Evolutionary conservation across 2,113 vertebrate species (phyloP).

Genomic region (Oenanthe oenanthe): DNA sequence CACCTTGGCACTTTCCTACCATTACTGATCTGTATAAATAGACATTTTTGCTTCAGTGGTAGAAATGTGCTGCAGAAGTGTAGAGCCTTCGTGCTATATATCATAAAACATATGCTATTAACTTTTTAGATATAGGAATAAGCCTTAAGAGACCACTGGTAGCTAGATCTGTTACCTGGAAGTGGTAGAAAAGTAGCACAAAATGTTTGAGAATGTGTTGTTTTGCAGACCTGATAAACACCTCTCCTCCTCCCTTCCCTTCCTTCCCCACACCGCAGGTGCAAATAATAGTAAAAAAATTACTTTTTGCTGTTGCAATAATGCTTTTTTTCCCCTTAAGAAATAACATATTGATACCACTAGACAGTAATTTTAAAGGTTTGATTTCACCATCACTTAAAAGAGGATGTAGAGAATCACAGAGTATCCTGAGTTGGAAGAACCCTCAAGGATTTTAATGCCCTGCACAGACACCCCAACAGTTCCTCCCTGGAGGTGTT

Average conservation of each 20-base stretch:
- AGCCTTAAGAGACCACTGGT: not conserved
- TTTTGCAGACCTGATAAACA: not conserved
- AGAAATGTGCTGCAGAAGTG: not conserved
- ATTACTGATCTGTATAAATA: not conserved
- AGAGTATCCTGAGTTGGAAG: not conserved
- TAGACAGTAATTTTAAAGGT: not conserved
- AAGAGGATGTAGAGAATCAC: not conserved
- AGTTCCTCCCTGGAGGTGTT: not conserved
- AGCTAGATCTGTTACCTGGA: not conserved
- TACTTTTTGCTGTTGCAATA: not conserved
- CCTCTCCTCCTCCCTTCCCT: not conserved
- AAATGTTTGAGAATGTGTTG: not conserved
- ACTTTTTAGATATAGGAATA: not conserved
- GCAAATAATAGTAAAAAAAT: not conserved
- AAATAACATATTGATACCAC: not conserved
- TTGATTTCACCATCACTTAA: not conserved
- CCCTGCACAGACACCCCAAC: fast-evolving
- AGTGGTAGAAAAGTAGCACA: not conserved
- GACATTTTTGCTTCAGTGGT: not conserved
- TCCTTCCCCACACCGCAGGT: not conserved
- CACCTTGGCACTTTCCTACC: not conserved
- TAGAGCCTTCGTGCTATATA: not conserved
- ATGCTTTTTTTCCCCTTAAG: not conserved
- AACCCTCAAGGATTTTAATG: not conserved
- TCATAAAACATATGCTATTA: not conserved